Percentiles rank a stretch among this genome's conserved stretches.
phyloP scores from a whole-genome alignment of 2,888 invertebrate genomes.

The Eupithecia dodoneata region DNA sequence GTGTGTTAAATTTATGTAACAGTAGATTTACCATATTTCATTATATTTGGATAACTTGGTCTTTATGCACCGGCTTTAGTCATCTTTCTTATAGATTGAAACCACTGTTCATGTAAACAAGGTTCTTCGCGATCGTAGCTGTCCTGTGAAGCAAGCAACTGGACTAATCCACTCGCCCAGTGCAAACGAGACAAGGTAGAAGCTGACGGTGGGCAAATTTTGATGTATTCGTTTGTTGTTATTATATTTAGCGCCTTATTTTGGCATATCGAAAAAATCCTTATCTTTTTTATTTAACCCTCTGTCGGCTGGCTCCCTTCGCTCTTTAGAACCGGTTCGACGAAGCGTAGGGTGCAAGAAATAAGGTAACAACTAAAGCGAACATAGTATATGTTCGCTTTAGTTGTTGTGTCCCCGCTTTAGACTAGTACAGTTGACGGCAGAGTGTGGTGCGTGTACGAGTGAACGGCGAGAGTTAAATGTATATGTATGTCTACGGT shows the following conservation, averaged over 20 bases:
- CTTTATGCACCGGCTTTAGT: neutral
- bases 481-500: constrained; percentile 61
- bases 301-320: constrained; percentile 61
- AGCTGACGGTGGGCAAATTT: constrained; percentile 58
- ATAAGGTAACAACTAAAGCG: neutral
- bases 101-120: constrained; percentile 7
- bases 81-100: neutral
- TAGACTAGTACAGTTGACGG: constrained; percentile 15
- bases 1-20: neutral
- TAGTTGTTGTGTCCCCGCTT: constrained; percentile 27
- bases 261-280: constrained; percentile 35
- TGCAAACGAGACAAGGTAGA: constrained; percentile 42
- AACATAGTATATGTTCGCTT: neutral
- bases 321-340: constrained; percentile 18
- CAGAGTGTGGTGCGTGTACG: constrained; percentile 16
- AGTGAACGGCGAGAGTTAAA: constrained; percentile 32
- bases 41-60: neutral
- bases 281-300: constrained; percentile 53
- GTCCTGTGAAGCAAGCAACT: neutral
- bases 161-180: constrained; percentile 20
- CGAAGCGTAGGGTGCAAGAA: constrained; percentile 21
- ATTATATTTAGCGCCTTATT: constrained; percentile 45
- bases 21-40: neutral
- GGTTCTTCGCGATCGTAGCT: neutral
- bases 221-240: constrained; percentile 63